Conservation (phyloP, 2,888 invertebrate species). For the Acronicta alni region DNA sequence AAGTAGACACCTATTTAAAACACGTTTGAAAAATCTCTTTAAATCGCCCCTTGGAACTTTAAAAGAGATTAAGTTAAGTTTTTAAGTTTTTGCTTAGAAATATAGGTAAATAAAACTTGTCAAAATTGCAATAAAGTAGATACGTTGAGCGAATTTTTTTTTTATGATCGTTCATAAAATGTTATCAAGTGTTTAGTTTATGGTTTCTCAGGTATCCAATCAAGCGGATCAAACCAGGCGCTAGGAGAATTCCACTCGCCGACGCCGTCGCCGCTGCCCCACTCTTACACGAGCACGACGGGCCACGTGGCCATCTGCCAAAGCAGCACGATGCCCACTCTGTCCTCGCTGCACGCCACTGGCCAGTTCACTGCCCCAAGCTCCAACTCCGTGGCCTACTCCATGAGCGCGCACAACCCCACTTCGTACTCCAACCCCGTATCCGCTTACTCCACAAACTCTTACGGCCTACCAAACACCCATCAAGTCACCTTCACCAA, state of each 20-base stretch:
- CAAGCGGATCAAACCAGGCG: conserved; percentile 92
- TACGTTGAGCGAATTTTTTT: too few relatives aligned
- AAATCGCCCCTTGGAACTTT: too few relatives aligned
- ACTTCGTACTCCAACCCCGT: conserved; percentile 87
- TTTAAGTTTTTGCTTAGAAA: too few relatives aligned
- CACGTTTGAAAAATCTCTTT: too few relatives aligned
- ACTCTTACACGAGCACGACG: conserved; percentile 86
- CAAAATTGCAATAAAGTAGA: too few relatives aligned
- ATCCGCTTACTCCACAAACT: conserved; percentile 83
- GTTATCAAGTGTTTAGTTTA: conserved; percentile 9
- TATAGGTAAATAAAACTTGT: too few relatives aligned
- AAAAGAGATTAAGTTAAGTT: too few relatives aligned
- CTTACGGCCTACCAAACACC: conserved; percentile 83
- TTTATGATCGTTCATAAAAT: too few relatives aligned
- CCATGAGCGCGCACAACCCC: conserved; percentile 87
- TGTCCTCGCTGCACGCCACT: conserved; percentile 86
- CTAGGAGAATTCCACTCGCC: conserved; percentile 91
- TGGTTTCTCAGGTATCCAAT: conserved; percentile 86
- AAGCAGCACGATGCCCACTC: conserved; percentile 91
- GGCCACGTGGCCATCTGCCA: conserved; percentile 87
- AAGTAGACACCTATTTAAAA: too few relatives aligned
- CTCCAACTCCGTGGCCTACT: conserved; percentile 86
- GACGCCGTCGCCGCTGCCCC: conserved; percentile 89
- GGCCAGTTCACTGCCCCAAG: conserved; percentile 84
- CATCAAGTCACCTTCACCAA: conserved; percentile 88